phyloP scores from a whole-genome alignment of 2,113 vertebrate species.

The Galbula dea region DNA sequence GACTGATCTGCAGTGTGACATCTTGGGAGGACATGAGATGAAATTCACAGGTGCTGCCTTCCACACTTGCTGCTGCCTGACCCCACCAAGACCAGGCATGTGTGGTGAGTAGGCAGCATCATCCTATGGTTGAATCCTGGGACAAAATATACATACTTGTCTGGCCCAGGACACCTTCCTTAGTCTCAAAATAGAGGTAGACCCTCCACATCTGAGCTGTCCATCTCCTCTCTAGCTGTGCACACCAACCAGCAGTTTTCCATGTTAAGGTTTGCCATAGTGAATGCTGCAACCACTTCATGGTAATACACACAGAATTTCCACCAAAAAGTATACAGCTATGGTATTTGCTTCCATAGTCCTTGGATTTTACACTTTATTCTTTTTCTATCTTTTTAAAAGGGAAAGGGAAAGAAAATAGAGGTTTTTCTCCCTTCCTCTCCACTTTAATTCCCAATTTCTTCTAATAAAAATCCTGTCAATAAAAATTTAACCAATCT shows the following conservation, averaged over 20 bases:
- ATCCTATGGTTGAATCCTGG: background rate
- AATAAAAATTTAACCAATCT: background rate
- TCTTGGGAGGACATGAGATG: background rate
- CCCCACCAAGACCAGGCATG: no score
- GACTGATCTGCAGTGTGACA: background rate
- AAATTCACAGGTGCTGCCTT: background rate
- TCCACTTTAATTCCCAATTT: background rate
- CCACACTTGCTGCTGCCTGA: background rate
- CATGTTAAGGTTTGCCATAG: background rate
- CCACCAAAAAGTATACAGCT: background rate
- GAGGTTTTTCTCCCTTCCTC: background rate
- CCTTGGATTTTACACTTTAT: background rate
- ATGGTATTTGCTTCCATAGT: background rate
- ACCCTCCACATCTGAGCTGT: background rate
- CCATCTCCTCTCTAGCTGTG: background rate
- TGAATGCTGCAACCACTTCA: background rate
- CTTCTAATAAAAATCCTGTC: background rate
- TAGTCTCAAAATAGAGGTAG: background rate
- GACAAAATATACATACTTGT: fast-evolving
- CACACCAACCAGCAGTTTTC: background rate
- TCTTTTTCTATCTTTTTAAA: background rate
- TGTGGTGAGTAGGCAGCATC: background rate
- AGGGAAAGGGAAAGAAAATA: background rate
- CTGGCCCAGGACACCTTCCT: background rate
- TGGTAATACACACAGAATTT: background rate